phyloP scores from a whole-genome alignment of 2,888 invertebrate genomes.

The Aporophyla nigra region DNA sequence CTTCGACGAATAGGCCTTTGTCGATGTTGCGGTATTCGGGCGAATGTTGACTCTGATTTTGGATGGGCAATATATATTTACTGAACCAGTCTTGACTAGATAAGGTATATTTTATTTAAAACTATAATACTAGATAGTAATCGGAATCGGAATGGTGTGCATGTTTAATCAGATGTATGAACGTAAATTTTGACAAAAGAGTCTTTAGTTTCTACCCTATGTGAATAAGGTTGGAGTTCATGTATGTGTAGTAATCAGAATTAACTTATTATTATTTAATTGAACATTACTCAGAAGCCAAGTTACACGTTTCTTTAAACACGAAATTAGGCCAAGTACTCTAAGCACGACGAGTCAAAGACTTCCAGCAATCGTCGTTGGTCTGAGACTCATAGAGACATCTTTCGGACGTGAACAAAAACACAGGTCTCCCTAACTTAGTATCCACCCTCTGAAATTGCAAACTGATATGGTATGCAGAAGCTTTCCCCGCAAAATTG shows the following conservation, averaged over 20 bases:
- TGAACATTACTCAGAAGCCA: conserved; percentile 17
- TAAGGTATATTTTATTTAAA: neutral
- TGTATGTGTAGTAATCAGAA: neutral
- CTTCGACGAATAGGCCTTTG: conserved; percentile 51
- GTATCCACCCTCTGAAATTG: neutral
- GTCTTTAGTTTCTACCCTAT: too few relatives aligned
- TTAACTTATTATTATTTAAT: conserved; percentile 9
- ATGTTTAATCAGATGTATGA: too few relatives aligned
- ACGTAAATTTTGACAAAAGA: too few relatives aligned
- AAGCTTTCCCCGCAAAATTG: neutral
- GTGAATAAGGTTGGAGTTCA: too few relatives aligned
- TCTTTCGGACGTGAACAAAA: conserved; percentile 41
- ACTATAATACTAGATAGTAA: neutral
- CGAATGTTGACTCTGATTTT: conserved; percentile 45
- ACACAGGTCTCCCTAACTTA: neutral
- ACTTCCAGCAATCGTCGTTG: conserved; percentile 1
- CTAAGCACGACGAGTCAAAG: conserved; percentile 20
- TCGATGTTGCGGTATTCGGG: conserved; percentile 50
- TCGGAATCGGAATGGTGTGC: neutral
- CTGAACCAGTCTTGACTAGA: neutral
- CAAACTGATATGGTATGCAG: too few relatives aligned
- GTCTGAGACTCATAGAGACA: conserved; percentile 52
- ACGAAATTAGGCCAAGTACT: conserved; percentile 57
- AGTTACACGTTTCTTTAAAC: conserved; percentile 29
- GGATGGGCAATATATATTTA: conserved; percentile 10